phyloP scores from a whole-genome alignment of 2,797 vertebrate genomes.

The Neopelma chrysocephalum region DNA sequence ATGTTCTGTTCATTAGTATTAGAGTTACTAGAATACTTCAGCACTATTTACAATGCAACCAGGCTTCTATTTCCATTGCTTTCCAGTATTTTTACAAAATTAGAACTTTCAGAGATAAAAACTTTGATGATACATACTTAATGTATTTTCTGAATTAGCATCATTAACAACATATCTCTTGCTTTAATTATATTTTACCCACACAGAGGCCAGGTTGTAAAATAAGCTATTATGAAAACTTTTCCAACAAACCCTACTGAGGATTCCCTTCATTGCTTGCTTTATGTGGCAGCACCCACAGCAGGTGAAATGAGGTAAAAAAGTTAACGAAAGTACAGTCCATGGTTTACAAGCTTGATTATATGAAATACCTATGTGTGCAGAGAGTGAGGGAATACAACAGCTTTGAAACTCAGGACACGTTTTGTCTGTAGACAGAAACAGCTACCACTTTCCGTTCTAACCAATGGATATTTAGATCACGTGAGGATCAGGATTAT shows the following conservation, averaged over 20 bases:
- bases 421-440: background rate
- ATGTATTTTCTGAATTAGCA: background rate
- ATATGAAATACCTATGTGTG: background rate
- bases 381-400: background rate
- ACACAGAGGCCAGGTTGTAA: background rate
- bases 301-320: background rate
- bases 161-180: background rate
- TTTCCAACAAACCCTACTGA: background rate
- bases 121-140: background rate
- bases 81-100: slow-evolving; percentile 20
- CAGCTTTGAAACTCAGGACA: background rate
- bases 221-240: background rate
- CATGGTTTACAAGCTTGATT: background rate
- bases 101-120: slow-evolving; percentile 31
- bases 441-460: background rate
- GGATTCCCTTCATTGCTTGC: background rate
- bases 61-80: background rate
- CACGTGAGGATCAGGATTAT: background rate
- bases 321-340: background rate
- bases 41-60: background rate
- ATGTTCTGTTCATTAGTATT: slow-evolving; percentile 31
- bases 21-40: slow-evolving; percentile 39
- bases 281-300: background rate
- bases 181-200: slow-evolving; percentile 20
- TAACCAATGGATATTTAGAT: background rate